Percentiles rank a stretch among this genome's conserved stretches.
Conservation (phyloP, 2,113 vertebrate genomes). For the human (Homo sapiens) region GRCh38 chrX:151790001-151790500, state of each 20-base stretch:
- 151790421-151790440: not conserved
- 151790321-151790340: not conserved
- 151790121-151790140: not conserved
- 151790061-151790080: not conserved
- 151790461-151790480: not conserved
- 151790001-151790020: not conserved
- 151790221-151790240: not conserved
- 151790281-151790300: not conserved
- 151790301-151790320: not conserved
- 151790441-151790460: not conserved
- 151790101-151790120: not conserved
- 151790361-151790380: not conserved
- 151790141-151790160: not conserved
- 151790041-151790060: not conserved
- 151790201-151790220: not conserved
- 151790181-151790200: not conserved
- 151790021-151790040: not conserved
- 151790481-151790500: not conserved
- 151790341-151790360: not conserved
- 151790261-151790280: not conserved
- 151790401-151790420: not conserved
- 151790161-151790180: not conserved
- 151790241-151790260: not conserved
- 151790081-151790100: not conserved
- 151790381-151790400: not conserved